Base-by-base conservation (phyloP, 1,140 invertebrate species). In the Brachionus plicatilis region DNA sequence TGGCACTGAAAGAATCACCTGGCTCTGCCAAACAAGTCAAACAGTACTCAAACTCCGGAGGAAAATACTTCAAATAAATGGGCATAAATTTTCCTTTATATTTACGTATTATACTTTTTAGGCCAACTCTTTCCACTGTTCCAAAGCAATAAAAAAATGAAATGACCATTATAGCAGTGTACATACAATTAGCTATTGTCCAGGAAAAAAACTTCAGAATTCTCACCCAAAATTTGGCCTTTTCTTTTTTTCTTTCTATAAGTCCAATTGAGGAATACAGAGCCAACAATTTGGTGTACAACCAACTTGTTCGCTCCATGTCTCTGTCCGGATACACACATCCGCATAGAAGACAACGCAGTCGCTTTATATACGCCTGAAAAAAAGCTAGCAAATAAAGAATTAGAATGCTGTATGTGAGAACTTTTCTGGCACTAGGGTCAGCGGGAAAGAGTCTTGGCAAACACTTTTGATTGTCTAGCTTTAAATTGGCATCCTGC, bases 351-450 rank as follows among this genome's bases (percentile, higher is more conserved):
- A 92, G 87, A 84, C 94, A 93, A 20, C 94, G 91, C 1, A 94
- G 87, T 8, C 95, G 91, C 1, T 95, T 88, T 0, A 92, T 93
- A 85, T 95, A 95, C 0, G 94, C 94, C 89, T 96, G 94, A 24
- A 87, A 85, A 7, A 89, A 66, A 11, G 93, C 91, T 4, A 95
- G 83, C 0, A 93, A 89, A 83, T 50, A 50, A 6, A 76, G 45
- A 2, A 76, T 3, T 7, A 76, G n/a, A 27, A 76, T 76, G 17
- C 72, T 76, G 8, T 27, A 27, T 3, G 7, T 50, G 24, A 76
- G n/a, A 12, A 14, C 29, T 12, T 76, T 20, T 27, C 20, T 24
- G 8, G 27, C 27, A 24, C 27, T 47, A 27, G 12, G 27, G 47
- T 76, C 43, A 27, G 2, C 9, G 4, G 45, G 20, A 24, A 20